phyloP scores from a whole-genome alignment of 2,113 vertebrate species.

The Boulengerochromis microlepis region DNA sequence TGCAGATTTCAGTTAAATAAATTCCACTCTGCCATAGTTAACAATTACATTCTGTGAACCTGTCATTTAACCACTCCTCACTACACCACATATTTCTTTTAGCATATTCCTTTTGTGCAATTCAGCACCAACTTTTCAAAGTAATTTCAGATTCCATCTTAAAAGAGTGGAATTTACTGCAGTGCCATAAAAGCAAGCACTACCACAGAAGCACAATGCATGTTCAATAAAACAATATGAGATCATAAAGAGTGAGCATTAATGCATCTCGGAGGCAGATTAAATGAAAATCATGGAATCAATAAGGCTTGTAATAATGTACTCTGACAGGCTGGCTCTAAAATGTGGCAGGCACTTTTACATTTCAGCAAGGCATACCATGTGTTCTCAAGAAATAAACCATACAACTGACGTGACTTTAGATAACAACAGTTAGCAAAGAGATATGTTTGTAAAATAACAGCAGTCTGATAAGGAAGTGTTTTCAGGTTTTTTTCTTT shows the following conservation, averaged over 20 bases:
- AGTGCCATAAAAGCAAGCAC: slow-evolving; percentile 61
- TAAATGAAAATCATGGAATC: slow-evolving; percentile 79
- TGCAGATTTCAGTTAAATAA: slow-evolving; percentile 14
- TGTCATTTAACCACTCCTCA: background rate
- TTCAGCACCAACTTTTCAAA: slow-evolving; percentile 40
- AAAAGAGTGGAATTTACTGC: slow-evolving; percentile 71
- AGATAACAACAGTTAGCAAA: background rate
- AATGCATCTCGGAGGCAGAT: slow-evolving; percentile 72
- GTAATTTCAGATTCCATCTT: slow-evolving; percentile 60
- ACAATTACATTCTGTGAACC: background rate
- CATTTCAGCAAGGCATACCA: slow-evolving; percentile 1
- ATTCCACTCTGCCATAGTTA: background rate
- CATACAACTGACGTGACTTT: background rate
- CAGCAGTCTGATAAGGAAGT: background rate
- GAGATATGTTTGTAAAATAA: background rate
- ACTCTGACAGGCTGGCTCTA: slow-evolving; percentile 62
- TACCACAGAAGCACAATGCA: slow-evolving; percentile 70
- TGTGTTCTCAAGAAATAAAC: background rate
- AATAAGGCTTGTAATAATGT: slow-evolving; percentile 77
- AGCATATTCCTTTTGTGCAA: slow-evolving; percentile 13
- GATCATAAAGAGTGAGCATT: slow-evolving; percentile 74
- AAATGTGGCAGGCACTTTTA: slow-evolving; percentile 43
- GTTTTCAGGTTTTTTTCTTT: background rate
- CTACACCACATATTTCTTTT: background rate
- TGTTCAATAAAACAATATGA: slow-evolving; percentile 79